Conservation (phyloP, 2,113 vertebrate species). For the Siniperca knerii region DNA sequence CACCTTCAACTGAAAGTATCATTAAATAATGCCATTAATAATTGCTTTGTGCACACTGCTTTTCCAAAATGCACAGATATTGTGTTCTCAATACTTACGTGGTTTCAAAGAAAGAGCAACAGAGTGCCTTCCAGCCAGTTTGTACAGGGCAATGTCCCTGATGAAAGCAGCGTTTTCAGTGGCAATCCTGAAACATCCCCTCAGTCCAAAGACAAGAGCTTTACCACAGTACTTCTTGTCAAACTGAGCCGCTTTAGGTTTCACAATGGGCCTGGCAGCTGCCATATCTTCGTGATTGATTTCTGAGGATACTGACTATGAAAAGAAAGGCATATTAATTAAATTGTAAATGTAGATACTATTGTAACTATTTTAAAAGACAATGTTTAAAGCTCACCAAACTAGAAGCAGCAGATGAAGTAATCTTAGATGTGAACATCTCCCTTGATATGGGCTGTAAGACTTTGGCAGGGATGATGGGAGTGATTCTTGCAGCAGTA, state of each 20-base stretch:
- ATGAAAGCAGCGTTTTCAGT: constrained; percentile 77
- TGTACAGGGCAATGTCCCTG: constrained; percentile 74
- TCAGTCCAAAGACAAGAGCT: constrained; percentile 71
- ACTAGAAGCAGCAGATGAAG: constrained; percentile 15
- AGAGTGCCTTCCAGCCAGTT: constrained; percentile 80
- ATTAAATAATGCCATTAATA: neutral
- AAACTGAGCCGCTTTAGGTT: constrained; percentile 10
- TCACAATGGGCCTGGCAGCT: neutral
- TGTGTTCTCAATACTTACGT: constrained; percentile 77
- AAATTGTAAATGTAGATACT: neutral
- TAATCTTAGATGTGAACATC: constrained; percentile 63
- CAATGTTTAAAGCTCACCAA: constrained; percentile 37
- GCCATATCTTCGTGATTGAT: constrained; percentile 34
- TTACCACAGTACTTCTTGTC: constrained; percentile 73
- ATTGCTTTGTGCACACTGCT: neutral
- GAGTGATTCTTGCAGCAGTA: constrained; percentile 69
- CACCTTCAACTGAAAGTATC: constrained; percentile 72
- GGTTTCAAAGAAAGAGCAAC: constrained; percentile 68
- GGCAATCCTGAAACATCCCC: constrained; percentile 78
- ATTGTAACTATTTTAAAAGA: neutral
- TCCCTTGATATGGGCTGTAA: constrained; percentile 58
- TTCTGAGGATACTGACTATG: constrained; percentile 77
- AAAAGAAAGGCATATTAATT: constrained; percentile 21
- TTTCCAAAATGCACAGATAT: neutral
- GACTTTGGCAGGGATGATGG: constrained; percentile 75